Conservation (phyloP, 1,140 invertebrate species). For the Acromyrmex heyeri region DNA sequence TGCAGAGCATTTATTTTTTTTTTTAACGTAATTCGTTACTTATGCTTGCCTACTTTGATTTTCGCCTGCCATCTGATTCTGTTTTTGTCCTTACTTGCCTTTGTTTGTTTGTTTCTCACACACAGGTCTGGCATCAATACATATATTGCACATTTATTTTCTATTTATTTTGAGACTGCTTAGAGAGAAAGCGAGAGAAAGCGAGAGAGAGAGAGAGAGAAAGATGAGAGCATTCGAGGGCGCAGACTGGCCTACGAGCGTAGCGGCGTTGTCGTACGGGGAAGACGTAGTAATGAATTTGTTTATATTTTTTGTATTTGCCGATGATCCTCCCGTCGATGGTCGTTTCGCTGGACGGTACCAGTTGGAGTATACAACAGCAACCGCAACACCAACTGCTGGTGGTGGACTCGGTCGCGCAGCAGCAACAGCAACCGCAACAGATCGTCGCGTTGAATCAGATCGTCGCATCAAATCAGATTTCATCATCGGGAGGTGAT, state of each 20-base stretch:
- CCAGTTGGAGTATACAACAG: slow-evolving; percentile 81
- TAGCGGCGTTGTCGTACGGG: slow-evolving; percentile 73
- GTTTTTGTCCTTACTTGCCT: slow-evolving; percentile 81
- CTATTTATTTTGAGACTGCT: slow-evolving; percentile 84
- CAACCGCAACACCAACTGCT: slow-evolving; percentile 60
- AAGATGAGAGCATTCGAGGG: slow-evolving; percentile 74
- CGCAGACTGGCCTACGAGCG: slow-evolving; percentile 74
- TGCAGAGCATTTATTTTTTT: background rate
- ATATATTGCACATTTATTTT: slow-evolving; percentile 86
- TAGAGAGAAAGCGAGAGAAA: slow-evolving; percentile 66
- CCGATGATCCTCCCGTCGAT: slow-evolving; percentile 81
- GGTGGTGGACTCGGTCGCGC: slow-evolving; percentile 50
- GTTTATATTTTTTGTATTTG: slow-evolving; percentile 88
- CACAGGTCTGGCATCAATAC: slow-evolving; percentile 85
- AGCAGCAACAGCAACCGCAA: slow-evolving; percentile 65
- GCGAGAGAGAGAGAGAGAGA: slow-evolving; percentile 59
- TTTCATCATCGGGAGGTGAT: slow-evolving; percentile 37
- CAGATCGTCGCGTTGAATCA: slow-evolving; percentile 53
- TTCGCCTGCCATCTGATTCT: slow-evolving; percentile 62
- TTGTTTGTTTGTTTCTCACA: slow-evolving; percentile 87
- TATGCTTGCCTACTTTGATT: slow-evolving; percentile 61
- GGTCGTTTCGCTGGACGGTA: slow-evolving; percentile 80
- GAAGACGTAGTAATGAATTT: slow-evolving; percentile 86
- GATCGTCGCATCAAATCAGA: slow-evolving; percentile 23
- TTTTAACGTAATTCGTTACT: background rate